Conservation (phyloP, 2,113 vertebrate genomes). For the Crotalus helleri region DNA sequence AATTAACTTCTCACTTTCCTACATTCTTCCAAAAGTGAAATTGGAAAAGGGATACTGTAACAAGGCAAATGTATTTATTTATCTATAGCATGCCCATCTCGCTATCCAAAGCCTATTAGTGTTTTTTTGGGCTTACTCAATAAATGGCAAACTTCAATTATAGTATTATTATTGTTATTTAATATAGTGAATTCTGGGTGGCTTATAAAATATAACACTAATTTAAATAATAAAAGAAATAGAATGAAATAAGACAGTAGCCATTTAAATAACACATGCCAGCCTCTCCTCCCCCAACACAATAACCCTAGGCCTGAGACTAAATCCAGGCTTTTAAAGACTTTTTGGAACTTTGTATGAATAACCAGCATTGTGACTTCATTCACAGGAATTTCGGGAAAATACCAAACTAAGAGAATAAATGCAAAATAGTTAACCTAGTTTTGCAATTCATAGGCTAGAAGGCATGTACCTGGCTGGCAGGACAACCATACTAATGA, state of each 20-base stretch:
- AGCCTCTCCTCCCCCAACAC: not conserved
- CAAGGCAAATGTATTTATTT: not conserved
- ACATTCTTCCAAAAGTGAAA: not conserved
- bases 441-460: not conserved
- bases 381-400: not conserved
- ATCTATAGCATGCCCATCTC: not conserved
- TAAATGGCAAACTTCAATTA: not conserved
- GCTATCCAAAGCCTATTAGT: not conserved
- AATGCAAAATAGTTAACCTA: not conserved
- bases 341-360: not conserved
- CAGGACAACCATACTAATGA: not conserved
- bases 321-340: not conserved
- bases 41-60: not conserved
- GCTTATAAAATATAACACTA: not conserved
- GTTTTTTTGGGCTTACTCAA: not conserved
- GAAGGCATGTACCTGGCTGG: not conserved
- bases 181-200: not conserved
- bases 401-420: not conserved
- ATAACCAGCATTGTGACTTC: not conserved
- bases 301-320: not conserved
- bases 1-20: not conserved
- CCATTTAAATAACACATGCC: not conserved
- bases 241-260: not conserved
- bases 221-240: not conserved
- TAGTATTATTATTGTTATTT: not conserved